Conservation (phyloP, 2,113 vertebrate species). For the Colistium nudipinnis region DNA sequence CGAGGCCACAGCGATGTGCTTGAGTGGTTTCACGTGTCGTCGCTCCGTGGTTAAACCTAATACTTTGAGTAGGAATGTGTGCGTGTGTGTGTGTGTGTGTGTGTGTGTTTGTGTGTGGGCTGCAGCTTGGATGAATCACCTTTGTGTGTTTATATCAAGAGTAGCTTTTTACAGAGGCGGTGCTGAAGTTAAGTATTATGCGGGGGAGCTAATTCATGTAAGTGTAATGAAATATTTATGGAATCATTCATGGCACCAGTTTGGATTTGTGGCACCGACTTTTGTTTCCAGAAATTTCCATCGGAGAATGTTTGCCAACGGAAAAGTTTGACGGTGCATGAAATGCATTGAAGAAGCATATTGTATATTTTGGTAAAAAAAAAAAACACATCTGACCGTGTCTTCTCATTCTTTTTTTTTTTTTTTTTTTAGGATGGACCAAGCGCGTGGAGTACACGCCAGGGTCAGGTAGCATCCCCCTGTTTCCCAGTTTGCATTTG, state of each 20-base stretch:
- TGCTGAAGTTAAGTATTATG: conserved; percentile 26
- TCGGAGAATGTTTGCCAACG: not conserved
- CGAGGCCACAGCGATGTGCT: not conserved
- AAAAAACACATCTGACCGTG: not conserved
- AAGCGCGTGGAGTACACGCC: conserved; percentile 96
- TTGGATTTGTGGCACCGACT: not conserved
- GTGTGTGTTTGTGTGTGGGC: too few relatives aligned
- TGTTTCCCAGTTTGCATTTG: conserved; percentile 93
- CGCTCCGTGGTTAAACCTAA: conserved; percentile 11
- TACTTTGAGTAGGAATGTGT: conserved; percentile 31
- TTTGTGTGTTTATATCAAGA: conserved; percentile 33
- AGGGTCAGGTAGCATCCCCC: conserved; percentile 89
- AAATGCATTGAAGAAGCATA: not conserved
- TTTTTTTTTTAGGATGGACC: conserved; percentile 89
- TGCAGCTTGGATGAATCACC: conserved; percentile 51
- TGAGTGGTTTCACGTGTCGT: conserved; percentile 13
- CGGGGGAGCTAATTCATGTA: conserved; percentile 21
- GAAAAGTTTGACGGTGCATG: not conserved
- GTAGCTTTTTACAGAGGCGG: conserved; percentile 34
- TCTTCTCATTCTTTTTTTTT: too few relatives aligned
- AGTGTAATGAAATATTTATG: conserved; percentile 25
- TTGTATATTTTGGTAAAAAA: not conserved
- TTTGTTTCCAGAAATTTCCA: not conserved
- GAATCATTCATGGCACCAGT: not conserved
- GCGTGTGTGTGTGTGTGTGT: too few relatives aligned